Conservation (phyloP, 2,888 invertebrate genomes). For the Microctonus hyperodae region DNA sequence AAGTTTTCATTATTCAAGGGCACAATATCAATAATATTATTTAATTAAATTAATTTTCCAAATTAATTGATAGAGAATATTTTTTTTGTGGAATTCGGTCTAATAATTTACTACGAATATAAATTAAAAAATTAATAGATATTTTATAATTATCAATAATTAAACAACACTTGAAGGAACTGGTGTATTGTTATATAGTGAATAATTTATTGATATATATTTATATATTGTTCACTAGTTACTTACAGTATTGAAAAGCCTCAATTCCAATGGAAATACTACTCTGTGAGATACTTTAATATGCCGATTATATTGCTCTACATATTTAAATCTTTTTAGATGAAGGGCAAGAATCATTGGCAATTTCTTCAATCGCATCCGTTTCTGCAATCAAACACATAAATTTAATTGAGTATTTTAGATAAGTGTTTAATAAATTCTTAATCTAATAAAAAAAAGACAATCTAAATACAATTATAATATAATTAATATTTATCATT, state of each 20-base stretch:
- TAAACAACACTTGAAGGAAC: too few species aligned
- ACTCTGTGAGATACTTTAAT: slow-evolving; percentile 99
- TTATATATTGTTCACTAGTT: slow-evolving; percentile 4
- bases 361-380: slow-evolving; percentile 98
- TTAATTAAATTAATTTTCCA: too few species aligned
- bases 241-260: slow-evolving; percentile 95
- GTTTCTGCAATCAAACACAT: slow-evolving; percentile 68
- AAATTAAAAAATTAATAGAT: too few species aligned
- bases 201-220: neutral
- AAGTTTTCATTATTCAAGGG: neutral
- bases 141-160: too few species aligned
- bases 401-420: neutral
- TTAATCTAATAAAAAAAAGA: too few species aligned
- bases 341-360: slow-evolving; percentile 98
- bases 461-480: slow-evolving; percentile 6
- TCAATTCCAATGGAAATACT: slow-evolving; percentile 96
- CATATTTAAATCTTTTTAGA: slow-evolving; percentile 95
- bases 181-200: neutral
- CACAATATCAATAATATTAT: too few species aligned
- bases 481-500: too few species aligned
- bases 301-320: slow-evolving; percentile 98
- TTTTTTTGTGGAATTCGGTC: too few species aligned
- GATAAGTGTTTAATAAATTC: too few species aligned
- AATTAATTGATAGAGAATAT: too few species aligned
- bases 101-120: too few species aligned